Conservation (phyloP, 92 coral and sea anemone genomes). For the Palythoa caribaeorum region DNA sequence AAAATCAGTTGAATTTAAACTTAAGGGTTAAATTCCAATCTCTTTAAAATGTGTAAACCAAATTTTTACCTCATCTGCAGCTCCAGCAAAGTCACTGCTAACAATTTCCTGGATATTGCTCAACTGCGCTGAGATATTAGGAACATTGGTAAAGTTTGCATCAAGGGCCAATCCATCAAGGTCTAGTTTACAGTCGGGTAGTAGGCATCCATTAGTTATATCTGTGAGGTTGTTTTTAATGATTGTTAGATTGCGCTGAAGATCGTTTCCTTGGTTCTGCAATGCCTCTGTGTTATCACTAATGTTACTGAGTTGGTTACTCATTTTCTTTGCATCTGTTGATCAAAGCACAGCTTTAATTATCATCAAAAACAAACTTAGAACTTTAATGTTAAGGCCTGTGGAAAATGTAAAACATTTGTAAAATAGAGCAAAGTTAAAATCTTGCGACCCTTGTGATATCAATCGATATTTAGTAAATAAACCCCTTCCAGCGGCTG, state of each 20-base stretch:
- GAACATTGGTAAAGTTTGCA: constrained; percentile 81
- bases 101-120: constrained; percentile 60
- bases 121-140: constrained; percentile 67
- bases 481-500: too few relatives aligned
- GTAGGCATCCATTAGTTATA: too few relatives aligned
- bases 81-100: constrained; percentile 67
- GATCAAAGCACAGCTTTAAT: neutral
- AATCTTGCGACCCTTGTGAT: too few relatives aligned
- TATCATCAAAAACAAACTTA: too few relatives aligned
- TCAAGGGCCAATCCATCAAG: constrained; percentile 49
- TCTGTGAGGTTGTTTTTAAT: constrained; percentile 23
- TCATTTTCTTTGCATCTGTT: constrained; percentile 77
- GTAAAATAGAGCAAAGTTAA: too few relatives aligned
- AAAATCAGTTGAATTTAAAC: too few relatives aligned
- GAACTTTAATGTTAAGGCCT: too few relatives aligned
- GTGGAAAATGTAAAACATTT: too few relatives aligned
- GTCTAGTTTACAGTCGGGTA: too few relatives aligned
- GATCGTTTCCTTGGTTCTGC: constrained; percentile 23
- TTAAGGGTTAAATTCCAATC: neutral
- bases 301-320: constrained; percentile 62
- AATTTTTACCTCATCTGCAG: constrained; percentile 71
- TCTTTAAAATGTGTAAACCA: neutral
- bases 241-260: constrained; percentile 17
- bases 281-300: constrained; percentile 62
- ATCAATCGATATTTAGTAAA: too few relatives aligned